Evolutionary conservation across 2,888 invertebrate species (phyloP), one percentile per base, ranked within the genome.

Genomic region (Blera fallax): DNA sequence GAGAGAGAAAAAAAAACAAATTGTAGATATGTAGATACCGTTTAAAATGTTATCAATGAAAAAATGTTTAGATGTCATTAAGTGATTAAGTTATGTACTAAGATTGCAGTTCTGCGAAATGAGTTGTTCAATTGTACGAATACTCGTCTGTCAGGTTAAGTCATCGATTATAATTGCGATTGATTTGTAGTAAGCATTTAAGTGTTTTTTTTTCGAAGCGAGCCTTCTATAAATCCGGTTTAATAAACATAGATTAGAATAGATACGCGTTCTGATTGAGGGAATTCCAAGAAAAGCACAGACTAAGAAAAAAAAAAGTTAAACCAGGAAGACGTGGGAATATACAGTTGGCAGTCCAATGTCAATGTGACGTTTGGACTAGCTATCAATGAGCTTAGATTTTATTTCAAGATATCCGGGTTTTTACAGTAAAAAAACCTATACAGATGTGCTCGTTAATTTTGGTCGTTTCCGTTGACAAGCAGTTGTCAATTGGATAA

Each of bases 141-240:
- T n/a, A n/a, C n/a, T n/a, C n/a, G n/a, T n/a, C n/a, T 37, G 3
- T 37, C 3, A 11, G 0, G 50, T 50, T 45, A 43, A 32, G 48
- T 32, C 32, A 64, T 48, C 64, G 32, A 29, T 64, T 16, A 29
- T 62, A 64, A 64, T 64, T 32, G 32, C 62, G 29, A 64, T 11
- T 64, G 43, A 5, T n/a, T n/a, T n/a, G n/a, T n/a, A n/a, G n/a
- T n/a, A 16, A 5, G 37, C 2, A 43, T 8, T n/a, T 29, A 29
- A 24, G 14, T 16, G 40, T 8, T 6, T 40, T 14, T 48, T 48
- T 21, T 29, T 14, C 8, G 16, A 29, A 54, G 5, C 29, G 27
- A 16, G 54, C 54, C 54, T 32, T 32, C 14, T 32, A 54, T 16
- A 11, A 54, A 54, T 29, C 54, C 54, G 54, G 54, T 54, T 54